Conservation (phyloP, 2,797 vertebrate species). For the Australoheros facetus region DNA sequence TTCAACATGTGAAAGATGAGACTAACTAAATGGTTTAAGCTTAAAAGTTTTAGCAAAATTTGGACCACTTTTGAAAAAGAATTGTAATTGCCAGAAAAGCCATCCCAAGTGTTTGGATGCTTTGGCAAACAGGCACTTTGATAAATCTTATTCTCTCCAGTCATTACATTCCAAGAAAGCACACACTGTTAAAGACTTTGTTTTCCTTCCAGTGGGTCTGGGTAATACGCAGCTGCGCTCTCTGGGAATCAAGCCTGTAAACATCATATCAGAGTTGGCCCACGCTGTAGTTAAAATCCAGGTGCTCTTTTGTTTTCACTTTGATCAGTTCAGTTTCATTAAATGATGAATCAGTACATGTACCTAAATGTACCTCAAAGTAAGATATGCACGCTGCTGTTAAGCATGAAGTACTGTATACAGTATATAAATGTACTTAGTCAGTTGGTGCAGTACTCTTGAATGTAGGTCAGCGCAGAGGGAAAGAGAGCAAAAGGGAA, state of each 20-base stretch:
- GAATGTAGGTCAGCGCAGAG: conserved; percentile 48
- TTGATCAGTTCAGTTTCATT: conserved; percentile 45
- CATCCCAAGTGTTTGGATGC: conserved; percentile 32
- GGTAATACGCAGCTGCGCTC: conserved; percentile 60
- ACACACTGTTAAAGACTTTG: conserved; percentile 27
- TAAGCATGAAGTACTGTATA: conserved; percentile 2
- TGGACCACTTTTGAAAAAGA: conserved; percentile 43
- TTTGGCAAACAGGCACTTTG: conserved; percentile 38
- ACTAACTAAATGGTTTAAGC: background rate
- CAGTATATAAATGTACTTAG: conserved; percentile 4
- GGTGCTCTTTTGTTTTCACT: conserved; percentile 43
- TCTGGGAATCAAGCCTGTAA: conserved; percentile 58
- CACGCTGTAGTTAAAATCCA: conserved; percentile 37
- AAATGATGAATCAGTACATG: conserved; percentile 30
- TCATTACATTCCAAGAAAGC: conserved; percentile 48
- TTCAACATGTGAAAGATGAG: background rate
- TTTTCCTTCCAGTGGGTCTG: conserved; percentile 44
- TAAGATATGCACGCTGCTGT: conserved; percentile 11
- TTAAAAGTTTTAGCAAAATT: conserved; percentile 8
- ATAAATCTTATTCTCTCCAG: conserved; percentile 53
- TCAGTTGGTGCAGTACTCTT: conserved; percentile 8
- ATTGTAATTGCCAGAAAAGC: conserved; percentile 43
- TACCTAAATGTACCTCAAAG: conserved; percentile 18
- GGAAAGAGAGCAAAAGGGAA: background rate
- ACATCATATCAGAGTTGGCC: conserved; percentile 54